These are phyloP conservation scores for Phylloscopus whistleri DNA, from an alignment of 2,113 vertebrate species.

Conservation along the genomic window DNA sequence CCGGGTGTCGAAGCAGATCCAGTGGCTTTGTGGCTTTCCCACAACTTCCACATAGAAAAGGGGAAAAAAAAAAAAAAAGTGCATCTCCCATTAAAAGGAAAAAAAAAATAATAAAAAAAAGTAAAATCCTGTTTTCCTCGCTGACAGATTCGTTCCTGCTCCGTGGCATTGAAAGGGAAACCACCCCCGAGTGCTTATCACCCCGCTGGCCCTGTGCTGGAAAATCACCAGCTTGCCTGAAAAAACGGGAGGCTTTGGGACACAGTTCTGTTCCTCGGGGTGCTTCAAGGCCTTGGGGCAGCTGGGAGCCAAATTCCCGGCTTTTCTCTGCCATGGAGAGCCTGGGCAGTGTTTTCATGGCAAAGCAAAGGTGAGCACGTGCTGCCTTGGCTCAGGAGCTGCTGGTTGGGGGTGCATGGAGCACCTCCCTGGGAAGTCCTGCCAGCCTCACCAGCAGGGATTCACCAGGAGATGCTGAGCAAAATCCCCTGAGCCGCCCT, in stretches of 20 bases:
- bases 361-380: fast-evolving
- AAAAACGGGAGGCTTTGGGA: background rate
- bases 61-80: background rate
- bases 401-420: background rate
- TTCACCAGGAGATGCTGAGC: background rate
- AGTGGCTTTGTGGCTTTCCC: background rate
- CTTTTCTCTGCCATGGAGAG: background rate
- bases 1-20: fast-evolving
- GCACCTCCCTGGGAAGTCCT: fast-evolving
- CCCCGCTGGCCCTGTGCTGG: fast-evolving
- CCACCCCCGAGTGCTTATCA: background rate
- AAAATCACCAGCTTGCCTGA: background rate
- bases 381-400: background rate
- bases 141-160: slow-evolving; percentile 41
- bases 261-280: fast-evolving
- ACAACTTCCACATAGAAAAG: background rate
- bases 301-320: background rate
- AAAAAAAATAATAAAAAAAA: background rate
- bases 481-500: background rate
- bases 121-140: slow-evolving; percentile 17
- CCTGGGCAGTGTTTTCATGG: background rate
- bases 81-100: background rate
- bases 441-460: background rate
- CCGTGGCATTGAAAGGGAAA: background rate
- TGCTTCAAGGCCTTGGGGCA: background rate